Base-by-base conservation (phyloP, 2,113 vertebrate genomes). In the Pelodiscus sinensis region DNA sequence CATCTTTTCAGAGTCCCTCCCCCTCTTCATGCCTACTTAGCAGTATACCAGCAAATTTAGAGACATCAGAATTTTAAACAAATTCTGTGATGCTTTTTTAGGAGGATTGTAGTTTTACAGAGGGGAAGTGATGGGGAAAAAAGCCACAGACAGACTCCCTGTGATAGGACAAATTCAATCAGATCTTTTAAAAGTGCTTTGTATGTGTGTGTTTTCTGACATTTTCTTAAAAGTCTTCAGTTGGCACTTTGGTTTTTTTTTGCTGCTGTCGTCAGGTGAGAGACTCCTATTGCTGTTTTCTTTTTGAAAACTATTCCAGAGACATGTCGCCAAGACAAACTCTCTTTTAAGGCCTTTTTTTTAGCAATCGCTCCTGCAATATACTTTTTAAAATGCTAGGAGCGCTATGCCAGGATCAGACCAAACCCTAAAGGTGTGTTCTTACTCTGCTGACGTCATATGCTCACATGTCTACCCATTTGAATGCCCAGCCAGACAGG, bases 91-190 rank as follows among this genome's bases (percentile, higher is more conserved):
- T 65, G 50, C 27, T 75, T 58, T 50, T 89, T 79, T 58, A 55
- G 73, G 82, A 89, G 57, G 11, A 55, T 24, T 1, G 5, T 27
- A 6, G 3, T 84, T 71, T 73, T 55, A 9, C 25, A 79, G 51
- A 8, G 50, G 50, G 8, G 78, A 51, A 56, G 51, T 5, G 14
- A 50, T 81, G 22, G 57, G 57, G 57, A 58, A 51, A 87, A 92
- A 86, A 75, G 83, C n/a, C 87, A 62, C 56, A 86, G 35, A 57
- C 29, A 79, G 44, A 55, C 29, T 6, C 11, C 9, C 24, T 90
- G 85, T 92, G 60, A 85, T 62, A 62, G 51, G 25, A 10, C 21
- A 54, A 81, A 84, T 24, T 86, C 77, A 84, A 55, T 89, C 24
- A 25, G 44, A 57, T 88, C 62, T 68, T 73, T 68, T 52, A 21